Percentiles rank a stretch among this genome's conserved stretches.
These are phyloP conservation scores for Hypothenemus hampei DNA, from an alignment of 1,140 invertebrate species.

Conservation along the genomic window DNA sequence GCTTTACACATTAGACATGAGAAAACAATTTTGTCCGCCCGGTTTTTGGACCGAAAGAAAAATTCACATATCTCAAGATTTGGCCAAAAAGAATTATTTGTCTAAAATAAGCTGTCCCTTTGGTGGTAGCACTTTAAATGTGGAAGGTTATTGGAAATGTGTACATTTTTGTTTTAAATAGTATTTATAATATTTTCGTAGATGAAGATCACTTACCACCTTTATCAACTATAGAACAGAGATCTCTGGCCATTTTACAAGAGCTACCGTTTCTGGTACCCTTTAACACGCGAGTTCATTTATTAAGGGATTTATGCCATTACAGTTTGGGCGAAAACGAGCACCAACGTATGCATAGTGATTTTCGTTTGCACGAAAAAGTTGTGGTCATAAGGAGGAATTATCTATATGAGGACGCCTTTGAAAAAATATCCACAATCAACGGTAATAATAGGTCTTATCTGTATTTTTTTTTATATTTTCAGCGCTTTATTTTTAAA, in stretches of 20 bases:
- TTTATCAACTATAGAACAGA: conserved; percentile 80
- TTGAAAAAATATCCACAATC: conserved; percentile 84
- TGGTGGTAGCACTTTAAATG: conserved; percentile 33
- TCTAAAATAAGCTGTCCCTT: conserved; percentile 51
- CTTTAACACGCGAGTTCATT: conserved; percentile 82
- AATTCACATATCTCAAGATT: conserved; percentile 60
- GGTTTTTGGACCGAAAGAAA: conserved; percentile 73
- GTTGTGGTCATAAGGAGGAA: conserved; percentile 74
- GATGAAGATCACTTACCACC: conserved; percentile 68
- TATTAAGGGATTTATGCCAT: conserved; percentile 68
- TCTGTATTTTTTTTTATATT: no score
- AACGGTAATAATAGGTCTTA: no score
- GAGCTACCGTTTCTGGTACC: conserved; percentile 92
- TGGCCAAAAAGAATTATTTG: conserved; percentile 57
- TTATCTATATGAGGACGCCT: conserved; percentile 96
- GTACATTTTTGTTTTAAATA: background rate
- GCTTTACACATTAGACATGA: conserved; percentile 42
- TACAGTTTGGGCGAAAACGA: conserved; percentile 39
- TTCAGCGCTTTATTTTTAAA: no score
- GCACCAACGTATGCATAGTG: conserved; percentile 35
- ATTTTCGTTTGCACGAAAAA: conserved; percentile 37
- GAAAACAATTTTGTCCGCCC: conserved; percentile 69
- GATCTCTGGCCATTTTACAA: conserved; percentile 80
- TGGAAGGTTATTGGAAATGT: conserved; percentile 30
- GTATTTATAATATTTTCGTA: conserved; percentile 15